Percentiles rank a stretch among this genome's conserved stretches.
These are phyloP conservation scores for Mesocricetus auratus DNA, from an alignment of 2,113 vertebrate species.

Conservation along the genomic window DNA sequence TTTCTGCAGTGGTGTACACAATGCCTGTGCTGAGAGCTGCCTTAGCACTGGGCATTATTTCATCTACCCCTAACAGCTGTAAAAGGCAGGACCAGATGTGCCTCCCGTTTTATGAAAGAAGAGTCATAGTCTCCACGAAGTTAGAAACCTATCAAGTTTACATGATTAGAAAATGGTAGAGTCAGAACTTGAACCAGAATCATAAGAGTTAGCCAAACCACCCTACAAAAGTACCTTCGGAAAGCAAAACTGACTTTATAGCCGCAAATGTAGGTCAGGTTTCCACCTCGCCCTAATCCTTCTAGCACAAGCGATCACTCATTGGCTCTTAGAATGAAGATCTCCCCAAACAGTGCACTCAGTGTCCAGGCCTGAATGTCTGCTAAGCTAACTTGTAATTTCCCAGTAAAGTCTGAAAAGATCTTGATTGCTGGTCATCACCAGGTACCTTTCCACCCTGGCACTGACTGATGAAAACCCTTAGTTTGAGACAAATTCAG, in stretches of 20 bases:
- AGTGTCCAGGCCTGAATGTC: neutral
- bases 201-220: neutral
- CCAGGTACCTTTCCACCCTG: neutral
- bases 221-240: neutral
- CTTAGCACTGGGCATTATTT: neutral
- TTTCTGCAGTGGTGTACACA: neutral
- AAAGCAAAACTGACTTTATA: neutral
- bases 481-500: neutral
- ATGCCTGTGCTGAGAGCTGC: neutral
- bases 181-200: neutral
- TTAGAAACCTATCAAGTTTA: neutral
- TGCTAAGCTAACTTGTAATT: neutral
- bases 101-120: neutral
- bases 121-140: neutral
- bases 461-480: neutral
- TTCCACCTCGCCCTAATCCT: neutral
- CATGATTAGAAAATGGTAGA: neutral
- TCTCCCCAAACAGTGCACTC: neutral
- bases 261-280: neutral
- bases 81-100: neutral
- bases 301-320: neutral
- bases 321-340: neutral
- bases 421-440: neutral
- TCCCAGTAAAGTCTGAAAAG: neutral
- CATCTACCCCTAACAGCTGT: neutral